Percentiles rank a stretch among this genome's conserved stretches.
phyloP scores from a whole-genome alignment of 92 coral and sea anemone species.

The Porites cylindrica region DNA sequence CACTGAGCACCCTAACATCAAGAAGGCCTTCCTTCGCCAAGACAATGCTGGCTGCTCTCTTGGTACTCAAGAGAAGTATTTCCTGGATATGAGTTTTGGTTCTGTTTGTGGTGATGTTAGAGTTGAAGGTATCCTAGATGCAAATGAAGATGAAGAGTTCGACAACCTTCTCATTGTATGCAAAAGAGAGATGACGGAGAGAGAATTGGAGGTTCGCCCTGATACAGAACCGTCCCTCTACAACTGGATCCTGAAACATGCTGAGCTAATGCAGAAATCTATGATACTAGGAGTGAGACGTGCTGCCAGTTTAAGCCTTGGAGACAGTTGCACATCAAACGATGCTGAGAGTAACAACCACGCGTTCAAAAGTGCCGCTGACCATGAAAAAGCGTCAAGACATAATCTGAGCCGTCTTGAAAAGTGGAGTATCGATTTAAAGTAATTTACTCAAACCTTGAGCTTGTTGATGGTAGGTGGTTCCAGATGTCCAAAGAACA shows the following conservation, averaged over 20 bases:
- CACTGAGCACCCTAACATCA: constrained; percentile 36
- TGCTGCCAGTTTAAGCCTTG: constrained; percentile 33
- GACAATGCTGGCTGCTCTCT: constrained; percentile 43
- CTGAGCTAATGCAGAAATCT: constrained; percentile 44
- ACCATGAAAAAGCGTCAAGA: constrained; percentile 57
- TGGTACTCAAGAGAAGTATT: constrained; percentile 44
- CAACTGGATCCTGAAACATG: constrained; percentile 44
- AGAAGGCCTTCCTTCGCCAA: constrained; percentile 39
- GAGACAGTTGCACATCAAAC: constrained; percentile 64
- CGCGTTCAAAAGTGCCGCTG: constrained; percentile 55
- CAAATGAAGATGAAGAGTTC: constrained; percentile 39
- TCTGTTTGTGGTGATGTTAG: constrained; percentile 41
- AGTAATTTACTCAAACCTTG: constrained; percentile 5
- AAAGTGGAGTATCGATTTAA: constrained; percentile 50
- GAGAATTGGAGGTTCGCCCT: constrained; percentile 33
- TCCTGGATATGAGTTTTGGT: constrained; percentile 57
- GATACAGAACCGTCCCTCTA: constrained; percentile 40
- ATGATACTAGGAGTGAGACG: constrained; percentile 59
- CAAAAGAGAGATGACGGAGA: constrained; percentile 44
- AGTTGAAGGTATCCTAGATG: constrained; percentile 69
- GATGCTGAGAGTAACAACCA: constrained; percentile 71
- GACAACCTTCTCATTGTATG: constrained; percentile 53
- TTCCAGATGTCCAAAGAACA: constrained; percentile 52
- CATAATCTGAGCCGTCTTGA: constrained; percentile 45
- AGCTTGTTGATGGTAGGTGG: constrained; percentile 26